These are phyloP conservation scores for Eupelmus urozonus DNA, from an alignment of 2,888 invertebrate species.

Conservation along the genomic window DNA sequence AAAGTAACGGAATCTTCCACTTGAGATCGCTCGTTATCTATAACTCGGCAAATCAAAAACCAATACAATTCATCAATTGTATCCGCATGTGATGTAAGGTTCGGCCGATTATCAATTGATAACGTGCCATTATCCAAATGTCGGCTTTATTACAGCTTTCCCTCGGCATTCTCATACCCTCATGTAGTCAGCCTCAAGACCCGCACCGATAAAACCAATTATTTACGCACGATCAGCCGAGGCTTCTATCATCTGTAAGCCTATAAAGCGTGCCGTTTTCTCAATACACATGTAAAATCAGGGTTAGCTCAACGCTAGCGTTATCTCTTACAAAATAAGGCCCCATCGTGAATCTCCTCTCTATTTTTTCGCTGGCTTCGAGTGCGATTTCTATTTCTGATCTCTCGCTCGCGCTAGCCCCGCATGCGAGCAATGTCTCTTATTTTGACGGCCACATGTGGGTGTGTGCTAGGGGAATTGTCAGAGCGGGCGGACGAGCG, in stretches of 20 bases:
- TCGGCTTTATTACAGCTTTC: neutral
- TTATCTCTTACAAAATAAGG: neutral
- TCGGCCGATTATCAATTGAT: constrained; percentile 43
- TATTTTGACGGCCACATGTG: constrained; percentile 47
- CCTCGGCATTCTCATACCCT: neutral
- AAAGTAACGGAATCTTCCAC: constrained; percentile 32
- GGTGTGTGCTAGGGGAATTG: constrained; percentile 5
- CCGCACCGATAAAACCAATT: constrained; percentile 32
- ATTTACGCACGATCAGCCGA: too few species aligned
- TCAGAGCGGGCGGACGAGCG: constrained; percentile 7
- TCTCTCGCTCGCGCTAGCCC: neutral
- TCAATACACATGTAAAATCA: too few species aligned
- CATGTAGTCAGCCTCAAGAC: neutral
- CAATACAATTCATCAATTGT: constrained; percentile 7
- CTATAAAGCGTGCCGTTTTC: too few species aligned
- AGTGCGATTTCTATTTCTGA: constrained; percentile 54
- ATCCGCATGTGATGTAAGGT: constrained; percentile 13
- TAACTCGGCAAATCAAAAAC: constrained; percentile 19
- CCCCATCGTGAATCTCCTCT: neutral
- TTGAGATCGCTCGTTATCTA: constrained; percentile 16
- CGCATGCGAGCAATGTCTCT: constrained; percentile 28
- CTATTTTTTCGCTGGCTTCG: constrained; percentile 41
- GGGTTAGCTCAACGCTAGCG: too few species aligned
- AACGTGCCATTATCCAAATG: constrained; percentile 6
- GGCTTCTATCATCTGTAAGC: too few species aligned